Evolutionary conservation across 1,140 invertebrate genomes (phyloP).

Genomic region (Diorhabda elongata): DNA sequence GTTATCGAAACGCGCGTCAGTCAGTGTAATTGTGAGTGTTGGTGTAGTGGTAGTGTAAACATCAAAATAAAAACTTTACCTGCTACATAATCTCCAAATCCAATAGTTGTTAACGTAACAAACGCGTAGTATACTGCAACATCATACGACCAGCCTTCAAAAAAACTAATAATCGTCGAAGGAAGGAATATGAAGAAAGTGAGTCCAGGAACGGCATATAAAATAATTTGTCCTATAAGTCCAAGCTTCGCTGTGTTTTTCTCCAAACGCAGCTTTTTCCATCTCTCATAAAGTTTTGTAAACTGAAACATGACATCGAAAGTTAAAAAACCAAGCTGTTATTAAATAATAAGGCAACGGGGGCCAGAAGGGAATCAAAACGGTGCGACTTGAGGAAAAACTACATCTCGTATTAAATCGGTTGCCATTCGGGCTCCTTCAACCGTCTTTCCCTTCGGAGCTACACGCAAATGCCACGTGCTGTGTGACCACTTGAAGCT

Average conservation of each 20-base stretch:
- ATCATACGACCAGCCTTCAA: conserved; percentile 88
- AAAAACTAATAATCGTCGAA: conserved; percentile 78
- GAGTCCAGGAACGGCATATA: conserved; percentile 81
- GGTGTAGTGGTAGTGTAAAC: too few relatives aligned
- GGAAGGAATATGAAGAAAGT: conserved; percentile 91
- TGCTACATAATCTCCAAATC: conserved; percentile 90
- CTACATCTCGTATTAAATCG: too few relatives aligned
- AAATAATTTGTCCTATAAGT: conserved; percentile 69
- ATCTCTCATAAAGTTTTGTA: conserved; percentile 66
- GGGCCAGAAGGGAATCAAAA: too few relatives aligned
- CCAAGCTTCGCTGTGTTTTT: conserved; percentile 54
- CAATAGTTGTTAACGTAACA: conserved; percentile 89
- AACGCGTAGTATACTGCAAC: conserved; percentile 88
- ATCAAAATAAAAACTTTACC: conserved; percentile 27
- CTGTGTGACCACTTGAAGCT: too few relatives aligned
- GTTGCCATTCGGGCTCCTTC: too few relatives aligned
- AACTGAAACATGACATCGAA: conserved; percentile 52
- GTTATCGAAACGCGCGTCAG: too few relatives aligned
- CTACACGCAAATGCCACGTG: too few relatives aligned
- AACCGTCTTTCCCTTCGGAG: too few relatives aligned
- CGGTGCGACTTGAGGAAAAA: too few relatives aligned
- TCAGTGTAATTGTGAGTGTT: too few relatives aligned
- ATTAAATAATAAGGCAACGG: too few relatives aligned
- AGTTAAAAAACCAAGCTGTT: too few relatives aligned
- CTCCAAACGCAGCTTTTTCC: conserved; percentile 63